Percentiles rank a stretch among this genome's conserved stretches.
phyloP scores from a whole-genome alignment of 2,888 invertebrate genomes.

The Antheraea yamamai region DNA sequence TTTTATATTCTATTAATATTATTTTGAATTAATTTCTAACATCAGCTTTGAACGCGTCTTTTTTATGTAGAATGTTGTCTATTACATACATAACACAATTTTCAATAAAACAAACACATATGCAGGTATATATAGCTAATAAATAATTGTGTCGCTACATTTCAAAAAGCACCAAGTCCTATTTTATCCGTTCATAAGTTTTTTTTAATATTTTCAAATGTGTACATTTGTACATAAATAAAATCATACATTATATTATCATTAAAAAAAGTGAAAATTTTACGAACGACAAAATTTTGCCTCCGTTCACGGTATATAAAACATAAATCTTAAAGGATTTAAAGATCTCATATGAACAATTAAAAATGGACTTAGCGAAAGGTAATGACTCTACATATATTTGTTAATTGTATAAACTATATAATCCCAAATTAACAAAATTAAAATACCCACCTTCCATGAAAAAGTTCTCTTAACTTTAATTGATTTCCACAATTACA shows the following conservation, averaged over 20 bases:
- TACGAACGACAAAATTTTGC: too few species aligned
- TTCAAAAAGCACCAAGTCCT: too few species aligned
- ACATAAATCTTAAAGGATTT: too few species aligned
- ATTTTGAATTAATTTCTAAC: neutral
- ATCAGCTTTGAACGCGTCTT: neutral
- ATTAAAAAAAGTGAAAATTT: too few species aligned
- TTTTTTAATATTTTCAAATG: too few species aligned
- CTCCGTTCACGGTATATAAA: too few species aligned
- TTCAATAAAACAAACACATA: neutral
- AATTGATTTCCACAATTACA: neutral
- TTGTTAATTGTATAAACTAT: neutral
- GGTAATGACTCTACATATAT: neutral
- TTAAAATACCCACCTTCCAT: conserved; percentile 3
- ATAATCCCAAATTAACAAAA: neutral
- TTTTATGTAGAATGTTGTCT: neutral
- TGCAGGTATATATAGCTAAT: neutral
- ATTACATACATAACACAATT: neutral
- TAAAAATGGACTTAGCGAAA: too few species aligned
- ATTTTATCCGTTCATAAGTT: too few species aligned
- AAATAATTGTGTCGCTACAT: neutral
- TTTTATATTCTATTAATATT: neutral
- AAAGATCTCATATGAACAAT: too few species aligned
- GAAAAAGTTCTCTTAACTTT: neutral
- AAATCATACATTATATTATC: too few species aligned
- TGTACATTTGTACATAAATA: too few species aligned